Evolutionary conservation across 2,797 vertebrate species (phyloP).

Genomic region (Ctenosaura bakeri): DNA sequence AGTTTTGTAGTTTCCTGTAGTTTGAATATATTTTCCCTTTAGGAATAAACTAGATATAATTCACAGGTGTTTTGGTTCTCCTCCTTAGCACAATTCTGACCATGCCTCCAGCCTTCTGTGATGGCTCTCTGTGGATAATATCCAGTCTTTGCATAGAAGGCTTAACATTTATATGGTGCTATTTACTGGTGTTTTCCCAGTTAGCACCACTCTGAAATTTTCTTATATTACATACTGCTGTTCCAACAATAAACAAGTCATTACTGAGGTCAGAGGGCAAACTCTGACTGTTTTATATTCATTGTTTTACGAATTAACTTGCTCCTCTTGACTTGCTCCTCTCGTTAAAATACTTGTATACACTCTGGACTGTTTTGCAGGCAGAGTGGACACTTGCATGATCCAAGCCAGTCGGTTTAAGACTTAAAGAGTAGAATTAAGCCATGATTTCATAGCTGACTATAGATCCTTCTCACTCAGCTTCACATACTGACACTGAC

Average conservation of each 20-base stretch:
- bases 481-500: accelerated
- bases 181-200: slow-evolving; percentile 77
- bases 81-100: not conserved
- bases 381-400: not conserved
- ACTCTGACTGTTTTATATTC: slow-evolving; percentile 66
- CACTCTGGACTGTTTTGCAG: slow-evolving; percentile 8
- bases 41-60: not conserved
- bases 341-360: slow-evolving; percentile 51
- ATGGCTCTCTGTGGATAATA: slow-evolving; percentile 34
- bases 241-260: slow-evolving; percentile 77
- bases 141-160: slow-evolving; percentile 37
- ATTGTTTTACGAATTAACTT: slow-evolving; percentile 70
- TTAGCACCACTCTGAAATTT: slow-evolving; percentile 80
- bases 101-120: too few relatives aligned
- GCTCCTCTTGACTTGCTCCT: slow-evolving; percentile 47
- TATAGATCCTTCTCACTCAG: not conserved
- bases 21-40: not conserved
- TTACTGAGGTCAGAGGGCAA: slow-evolving; percentile 72
- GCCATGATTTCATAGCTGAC: not conserved
- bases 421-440: not conserved
- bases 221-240: slow-evolving; percentile 71
- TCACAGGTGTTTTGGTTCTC: not conserved
- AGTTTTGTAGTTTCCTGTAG: too few relatives aligned
- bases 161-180: slow-evolving; percentile 78
- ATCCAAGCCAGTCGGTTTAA: not conserved